Percentiles rank a stretch among this genome's conserved stretches.
These are phyloP conservation scores for Lepus timidus DNA, from an alignment of 2,113 vertebrate species.

Conservation along the genomic window DNA sequence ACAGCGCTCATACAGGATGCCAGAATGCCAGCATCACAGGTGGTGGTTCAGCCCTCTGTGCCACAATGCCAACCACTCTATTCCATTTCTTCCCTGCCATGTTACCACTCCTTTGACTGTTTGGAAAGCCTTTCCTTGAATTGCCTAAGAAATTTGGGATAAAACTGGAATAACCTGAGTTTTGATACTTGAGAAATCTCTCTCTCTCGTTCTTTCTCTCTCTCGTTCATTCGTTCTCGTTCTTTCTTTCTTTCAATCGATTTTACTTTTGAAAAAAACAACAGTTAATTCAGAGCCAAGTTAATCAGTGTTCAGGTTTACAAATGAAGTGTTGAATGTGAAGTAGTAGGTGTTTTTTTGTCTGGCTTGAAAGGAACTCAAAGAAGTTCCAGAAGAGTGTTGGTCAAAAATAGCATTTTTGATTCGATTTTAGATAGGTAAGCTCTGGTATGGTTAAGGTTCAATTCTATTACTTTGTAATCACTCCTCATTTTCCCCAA, in stretches of 20 bases:
- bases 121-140: not conserved
- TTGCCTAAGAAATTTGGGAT: not conserved
- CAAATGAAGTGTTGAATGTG: not conserved
- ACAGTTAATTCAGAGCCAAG: not conserved
- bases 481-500: not conserved
- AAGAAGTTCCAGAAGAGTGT: not conserved
- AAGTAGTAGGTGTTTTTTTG: not conserved
- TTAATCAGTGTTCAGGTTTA: not conserved
- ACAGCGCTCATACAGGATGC: no score
- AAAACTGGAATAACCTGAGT: not conserved
- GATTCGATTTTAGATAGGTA: not conserved
- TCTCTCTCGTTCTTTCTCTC: fast-evolving
- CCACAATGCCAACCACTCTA: no score
- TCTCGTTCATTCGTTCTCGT: no score
- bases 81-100: not conserved
- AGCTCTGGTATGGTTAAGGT: not conserved
- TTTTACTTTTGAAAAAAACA: constrained; percentile 29
- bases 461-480: not conserved
- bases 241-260: not conserved
- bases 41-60: no score
- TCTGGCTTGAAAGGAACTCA: not conserved
- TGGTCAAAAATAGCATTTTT: not conserved
- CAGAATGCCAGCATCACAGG: no score
- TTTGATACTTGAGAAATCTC: not conserved
- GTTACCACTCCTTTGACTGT: not conserved